Conservation (phyloP, 1,140 invertebrate species). For the Anoplophora glabripennis region DNA sequence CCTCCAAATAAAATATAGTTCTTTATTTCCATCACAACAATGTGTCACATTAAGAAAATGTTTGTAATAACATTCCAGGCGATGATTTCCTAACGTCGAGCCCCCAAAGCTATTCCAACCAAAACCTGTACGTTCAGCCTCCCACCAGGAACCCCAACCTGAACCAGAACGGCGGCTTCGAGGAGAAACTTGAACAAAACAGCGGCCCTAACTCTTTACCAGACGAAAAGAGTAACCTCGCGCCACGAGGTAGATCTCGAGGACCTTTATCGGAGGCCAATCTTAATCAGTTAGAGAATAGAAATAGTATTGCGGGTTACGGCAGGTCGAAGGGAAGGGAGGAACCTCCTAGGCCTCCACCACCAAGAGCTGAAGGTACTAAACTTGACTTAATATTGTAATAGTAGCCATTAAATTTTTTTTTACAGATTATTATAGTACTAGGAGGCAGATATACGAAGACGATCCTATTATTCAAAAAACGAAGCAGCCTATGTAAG, state of each 20-base stretch:
- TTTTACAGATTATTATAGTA: conserved; percentile 76
- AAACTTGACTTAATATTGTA: conserved; percentile 3
- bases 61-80: conserved; percentile 20
- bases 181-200: conserved; percentile 43
- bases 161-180: conserved; percentile 38
- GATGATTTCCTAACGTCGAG: conserved; percentile 53
- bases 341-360: conserved; percentile 81
- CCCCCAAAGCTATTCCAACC: conserved; percentile 69
- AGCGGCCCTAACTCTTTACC: conserved; percentile 45
- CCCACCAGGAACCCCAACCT: conserved; percentile 63
- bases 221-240: conserved; percentile 70
- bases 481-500: conserved; percentile 71
- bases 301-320: conserved; percentile 42
- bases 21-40: too few relatives aligned
- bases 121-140: conserved; percentile 89
- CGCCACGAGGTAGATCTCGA: conserved; percentile 64
- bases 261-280: conserved; percentile 68
- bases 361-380: conserved; percentile 75
- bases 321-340: conserved; percentile 49
- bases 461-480: conserved; percentile 72
- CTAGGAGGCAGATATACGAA: conserved; percentile 74
- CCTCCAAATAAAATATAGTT: too few relatives aligned
- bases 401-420: conserved; percentile 29
- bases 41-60: too few relatives aligned
- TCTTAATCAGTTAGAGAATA: conserved; percentile 59